Conservation (phyloP, 37 sponge, comb jelly and placozoan species). For the Ephydatia muelleri region DNA sequence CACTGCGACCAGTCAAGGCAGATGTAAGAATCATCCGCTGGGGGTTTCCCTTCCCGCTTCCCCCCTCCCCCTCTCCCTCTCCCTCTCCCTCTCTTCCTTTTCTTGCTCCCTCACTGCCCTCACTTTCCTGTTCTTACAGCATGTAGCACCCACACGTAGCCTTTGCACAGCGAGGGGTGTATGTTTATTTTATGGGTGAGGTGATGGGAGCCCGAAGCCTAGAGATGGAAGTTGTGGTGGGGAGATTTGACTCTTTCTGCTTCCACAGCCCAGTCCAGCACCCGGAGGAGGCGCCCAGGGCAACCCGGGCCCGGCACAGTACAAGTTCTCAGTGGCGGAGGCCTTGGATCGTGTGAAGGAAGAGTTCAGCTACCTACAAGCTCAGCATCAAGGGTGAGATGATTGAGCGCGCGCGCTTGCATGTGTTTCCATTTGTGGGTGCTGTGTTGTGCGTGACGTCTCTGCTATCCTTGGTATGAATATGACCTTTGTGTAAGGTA, state of each 20-base stretch:
- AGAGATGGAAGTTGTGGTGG: background rate
- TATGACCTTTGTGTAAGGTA: background rate
- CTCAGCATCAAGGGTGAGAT: slow-evolving; percentile 63
- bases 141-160: background rate
- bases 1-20: background rate
- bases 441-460: background rate
- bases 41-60: background rate
- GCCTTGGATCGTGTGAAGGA: slow-evolving; percentile 69
- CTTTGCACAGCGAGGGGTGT: background rate
- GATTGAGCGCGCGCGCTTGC: background rate
- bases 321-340: slow-evolving; percentile 59
- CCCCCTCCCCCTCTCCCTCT: background rate
- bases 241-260: background rate
- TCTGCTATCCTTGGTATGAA: no score
- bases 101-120: background rate
- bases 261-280: slow-evolving; percentile 14
- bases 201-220: no score
- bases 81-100: background rate
- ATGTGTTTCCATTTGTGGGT: background rate
- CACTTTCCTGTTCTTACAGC: background rate
- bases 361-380: slow-evolving; percentile 59
- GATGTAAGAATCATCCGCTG: background rate
- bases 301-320: slow-evolving; percentile 18
- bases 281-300: background rate
- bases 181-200: background rate